phyloP scores from a whole-genome alignment of 2,113 vertebrate genomes.

The Neolamprologus cancellatus region DNA sequence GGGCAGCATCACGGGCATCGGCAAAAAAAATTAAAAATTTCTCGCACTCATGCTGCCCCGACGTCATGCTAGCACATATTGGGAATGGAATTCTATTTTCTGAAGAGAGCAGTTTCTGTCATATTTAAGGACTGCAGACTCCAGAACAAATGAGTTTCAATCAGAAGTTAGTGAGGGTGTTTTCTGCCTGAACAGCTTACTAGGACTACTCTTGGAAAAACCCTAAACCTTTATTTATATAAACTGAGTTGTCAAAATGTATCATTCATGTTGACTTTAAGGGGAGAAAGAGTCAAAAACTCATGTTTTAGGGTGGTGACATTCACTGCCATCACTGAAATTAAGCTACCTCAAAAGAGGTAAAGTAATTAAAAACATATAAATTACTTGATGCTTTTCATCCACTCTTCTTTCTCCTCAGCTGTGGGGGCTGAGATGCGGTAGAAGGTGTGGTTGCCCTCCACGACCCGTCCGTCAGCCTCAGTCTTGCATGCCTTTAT shows the following conservation, averaged over 20 bases:
- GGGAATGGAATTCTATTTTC: not conserved
- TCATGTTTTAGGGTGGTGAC: not conserved
- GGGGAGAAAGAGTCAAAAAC: not conserved
- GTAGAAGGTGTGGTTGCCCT: slow-evolving; percentile 97
- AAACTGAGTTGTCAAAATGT: not conserved
- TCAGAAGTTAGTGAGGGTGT: not conserved
- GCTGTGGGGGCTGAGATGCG: slow-evolving; percentile 90
- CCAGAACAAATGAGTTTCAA: not conserved
- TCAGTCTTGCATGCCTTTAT: slow-evolving; percentile 99
- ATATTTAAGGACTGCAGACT: not conserved
- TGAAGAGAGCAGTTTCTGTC: not conserved
- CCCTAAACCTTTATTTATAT: not conserved
- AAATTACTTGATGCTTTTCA: slow-evolving; percentile 92
- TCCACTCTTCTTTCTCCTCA: slow-evolving; percentile 96
- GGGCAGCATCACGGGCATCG: not conserved
- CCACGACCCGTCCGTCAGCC: slow-evolving; percentile 93
- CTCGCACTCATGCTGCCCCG: fast-evolving
- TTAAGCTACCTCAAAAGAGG: not conserved
- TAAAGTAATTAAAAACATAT: not conserved
- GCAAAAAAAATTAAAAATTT: fast-evolving
- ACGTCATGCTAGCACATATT: not conserved
- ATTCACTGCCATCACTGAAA: not conserved
- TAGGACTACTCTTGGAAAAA: not conserved
- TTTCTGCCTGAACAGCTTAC: not conserved
- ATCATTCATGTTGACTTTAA: not conserved